Evolutionary conservation across 2,113 vertebrate species (phyloP).

Genomic region (Nansenia antarctica): DNA sequence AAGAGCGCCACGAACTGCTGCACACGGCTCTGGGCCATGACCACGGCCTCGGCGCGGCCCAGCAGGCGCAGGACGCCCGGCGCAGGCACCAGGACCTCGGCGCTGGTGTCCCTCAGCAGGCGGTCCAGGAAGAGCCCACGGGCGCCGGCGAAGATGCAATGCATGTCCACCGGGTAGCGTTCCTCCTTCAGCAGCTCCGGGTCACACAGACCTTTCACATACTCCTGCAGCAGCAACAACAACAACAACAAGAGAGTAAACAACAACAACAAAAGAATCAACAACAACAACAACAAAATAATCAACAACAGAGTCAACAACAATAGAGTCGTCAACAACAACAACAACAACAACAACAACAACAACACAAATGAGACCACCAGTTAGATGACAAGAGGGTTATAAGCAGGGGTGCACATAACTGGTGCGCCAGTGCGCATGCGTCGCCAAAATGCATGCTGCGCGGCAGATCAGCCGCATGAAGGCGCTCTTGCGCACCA

Average conservation of each 20-base stretch:
- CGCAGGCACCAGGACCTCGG: constrained; percentile 85
- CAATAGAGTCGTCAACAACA: too few species aligned
- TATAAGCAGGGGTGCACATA: too few species aligned
- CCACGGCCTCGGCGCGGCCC: constrained; percentile 87
- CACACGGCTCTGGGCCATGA: constrained; percentile 92
- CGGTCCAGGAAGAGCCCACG: constrained; percentile 87
- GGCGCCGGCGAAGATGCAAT: constrained; percentile 93
- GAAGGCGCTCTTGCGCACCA: too few species aligned
- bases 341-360: too few species aligned
- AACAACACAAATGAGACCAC: too few species aligned
- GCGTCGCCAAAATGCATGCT: too few species aligned
- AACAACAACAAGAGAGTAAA: not conserved
- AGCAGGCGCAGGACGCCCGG: constrained; percentile 82
- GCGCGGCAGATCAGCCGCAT: too few species aligned
- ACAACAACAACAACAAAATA: too few species aligned
- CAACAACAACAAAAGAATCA: too few species aligned
- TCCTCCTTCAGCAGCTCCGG: constrained; percentile 91
- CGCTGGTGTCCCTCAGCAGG: constrained; percentile 89
- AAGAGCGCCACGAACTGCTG: constrained; percentile 95
- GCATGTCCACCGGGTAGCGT: constrained; percentile 92
- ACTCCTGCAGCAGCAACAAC: constrained; percentile 77
- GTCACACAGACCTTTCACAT: constrained; percentile 92
- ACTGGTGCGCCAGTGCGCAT: too few species aligned
- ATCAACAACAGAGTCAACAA: too few species aligned
- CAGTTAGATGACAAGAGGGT: too few species aligned